Base-by-base conservation (phyloP, 1,140 invertebrate species). In the Psilanteris sp. region DNA sequence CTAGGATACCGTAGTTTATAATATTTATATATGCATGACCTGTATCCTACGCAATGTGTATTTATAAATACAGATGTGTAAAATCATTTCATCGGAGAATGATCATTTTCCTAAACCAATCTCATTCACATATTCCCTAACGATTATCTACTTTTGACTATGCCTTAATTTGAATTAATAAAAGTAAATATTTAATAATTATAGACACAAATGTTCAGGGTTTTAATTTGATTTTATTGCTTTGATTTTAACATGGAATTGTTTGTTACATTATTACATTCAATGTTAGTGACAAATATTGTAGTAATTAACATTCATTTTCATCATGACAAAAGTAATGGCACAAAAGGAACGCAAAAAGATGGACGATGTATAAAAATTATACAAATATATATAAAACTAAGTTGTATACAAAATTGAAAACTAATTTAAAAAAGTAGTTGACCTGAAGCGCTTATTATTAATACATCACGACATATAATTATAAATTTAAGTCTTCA, bases 31-130 rank as follows among this genome's bases (percentile, higher is more conserved):
- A 83, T 82, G 84, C 81, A 86, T 83, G 82, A 83, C 72, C 78
- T 85, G 82, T 86, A 84, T 77, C 83, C 81, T 74, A 68, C 64
- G 83, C 74, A 70, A 76, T 76, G 78, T 85, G 81, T 83, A 85
- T 85, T 85, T 87, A 87, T 87, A 84, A 85, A 85, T 85, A 85
- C 79, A 83, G 50, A 79, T 81, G 77, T 82, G 73, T 79, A 83
- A 82, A 83, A 75, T 62, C 54, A 78, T 62, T 70, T 75, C 43
- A n/a, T 57, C 50, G 29, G 52, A 64, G 13, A 52, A 64, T 57
- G 54, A n/a, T 27, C 22, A 44, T 34, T 10, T n/a, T 41, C 29
- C 29, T 6, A 10, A 70, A 36, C 36, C 26, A 43, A 37, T 62
- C 57, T 34, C 14, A 24, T 24, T 59, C 39, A 41, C 6, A 41